These are phyloP conservation scores for Heliconius eleuchia DNA, from an alignment of 1,140 invertebrate genomes.

Conservation along the genomic window DNA sequence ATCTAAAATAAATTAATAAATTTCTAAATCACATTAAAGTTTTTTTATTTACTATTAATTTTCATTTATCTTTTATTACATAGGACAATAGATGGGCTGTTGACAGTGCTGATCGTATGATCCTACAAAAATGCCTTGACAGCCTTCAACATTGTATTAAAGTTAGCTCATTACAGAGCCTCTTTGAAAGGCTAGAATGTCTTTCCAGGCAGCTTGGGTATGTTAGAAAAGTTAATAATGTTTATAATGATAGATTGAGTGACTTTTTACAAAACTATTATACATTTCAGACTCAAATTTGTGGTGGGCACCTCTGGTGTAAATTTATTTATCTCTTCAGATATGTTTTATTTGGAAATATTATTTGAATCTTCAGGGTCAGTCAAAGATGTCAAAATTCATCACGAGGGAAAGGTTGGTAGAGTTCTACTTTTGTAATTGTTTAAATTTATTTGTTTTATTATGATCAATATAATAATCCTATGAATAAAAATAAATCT, in stretches of 20 bases:
- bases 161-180: constrained; percentile 93
- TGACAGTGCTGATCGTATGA: constrained; percentile 91
- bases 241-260: not conserved
- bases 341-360: constrained; percentile 98
- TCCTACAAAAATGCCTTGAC: constrained; percentile 94
- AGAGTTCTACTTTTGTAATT: not conserved
- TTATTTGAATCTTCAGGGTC: constrained; percentile 90
- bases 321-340: constrained; percentile 95
- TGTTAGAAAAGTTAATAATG: constrained; percentile 31
- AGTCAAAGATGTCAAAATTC: constrained; percentile 96
- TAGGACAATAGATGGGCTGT: constrained; percentile 92
- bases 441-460: not conserved
- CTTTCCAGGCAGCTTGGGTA: constrained; percentile 93
- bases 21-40: no score
- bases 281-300: constrained; percentile 87
- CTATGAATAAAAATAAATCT: not conserved
- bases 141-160: constrained; percentile 96
- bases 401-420: constrained; percentile 89
- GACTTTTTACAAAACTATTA: constrained; percentile 4
- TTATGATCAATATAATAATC: not conserved
- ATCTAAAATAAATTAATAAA: no score
- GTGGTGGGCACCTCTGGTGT: constrained; percentile 86
- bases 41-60: no score
- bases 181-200: constrained; percentile 95
- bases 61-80: not conserved